These are phyloP conservation scores for Semicossyphus pulcher DNA, from an alignment of 2,113 vertebrate genomes.

Conservation along the genomic window DNA sequence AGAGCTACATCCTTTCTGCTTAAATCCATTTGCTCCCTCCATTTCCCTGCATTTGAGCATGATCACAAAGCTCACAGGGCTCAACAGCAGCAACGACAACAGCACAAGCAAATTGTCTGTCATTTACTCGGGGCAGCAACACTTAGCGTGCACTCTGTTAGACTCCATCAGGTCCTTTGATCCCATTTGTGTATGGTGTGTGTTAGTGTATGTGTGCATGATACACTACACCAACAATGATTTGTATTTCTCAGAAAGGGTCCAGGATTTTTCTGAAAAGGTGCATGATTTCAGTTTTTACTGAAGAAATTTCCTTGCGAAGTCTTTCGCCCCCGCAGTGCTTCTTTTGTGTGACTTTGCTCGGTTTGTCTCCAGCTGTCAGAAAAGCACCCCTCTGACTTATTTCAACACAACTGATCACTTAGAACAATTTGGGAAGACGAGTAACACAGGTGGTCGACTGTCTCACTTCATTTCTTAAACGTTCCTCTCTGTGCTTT, in stretches of 20 bases:
- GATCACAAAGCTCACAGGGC: constrained; percentile 58
- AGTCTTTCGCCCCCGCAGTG: constrained; percentile 5
- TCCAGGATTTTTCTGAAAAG: background rate
- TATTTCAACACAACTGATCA: constrained; percentile 41
- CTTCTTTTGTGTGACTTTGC: constrained; percentile 5
- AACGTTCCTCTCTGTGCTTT: constrained; percentile 32
- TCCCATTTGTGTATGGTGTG: constrained; percentile 38
- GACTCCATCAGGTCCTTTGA: constrained; percentile 56
- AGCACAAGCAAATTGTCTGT: constrained; percentile 63
- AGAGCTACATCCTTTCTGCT: constrained; percentile 46
- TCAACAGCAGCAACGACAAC: constrained; percentile 50
- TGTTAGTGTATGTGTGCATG: constrained; percentile 13
- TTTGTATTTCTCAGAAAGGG: background rate
- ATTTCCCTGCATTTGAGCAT: constrained; percentile 63
- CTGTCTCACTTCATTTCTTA: constrained; percentile 31
- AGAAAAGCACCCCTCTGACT: constrained; percentile 24
- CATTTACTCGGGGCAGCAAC: constrained; percentile 68
- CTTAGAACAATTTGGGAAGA: constrained; percentile 50
- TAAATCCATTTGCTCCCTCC: constrained; percentile 59
- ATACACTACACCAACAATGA: background rate
- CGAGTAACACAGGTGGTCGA: constrained; percentile 43
- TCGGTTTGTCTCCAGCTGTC: constrained; percentile 43
- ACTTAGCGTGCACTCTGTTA: constrained; percentile 59
- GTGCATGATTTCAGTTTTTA: background rate
- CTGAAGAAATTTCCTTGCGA: background rate